Conservation (phyloP, 1,140 invertebrate species). For the Lineus longissimus region DNA sequence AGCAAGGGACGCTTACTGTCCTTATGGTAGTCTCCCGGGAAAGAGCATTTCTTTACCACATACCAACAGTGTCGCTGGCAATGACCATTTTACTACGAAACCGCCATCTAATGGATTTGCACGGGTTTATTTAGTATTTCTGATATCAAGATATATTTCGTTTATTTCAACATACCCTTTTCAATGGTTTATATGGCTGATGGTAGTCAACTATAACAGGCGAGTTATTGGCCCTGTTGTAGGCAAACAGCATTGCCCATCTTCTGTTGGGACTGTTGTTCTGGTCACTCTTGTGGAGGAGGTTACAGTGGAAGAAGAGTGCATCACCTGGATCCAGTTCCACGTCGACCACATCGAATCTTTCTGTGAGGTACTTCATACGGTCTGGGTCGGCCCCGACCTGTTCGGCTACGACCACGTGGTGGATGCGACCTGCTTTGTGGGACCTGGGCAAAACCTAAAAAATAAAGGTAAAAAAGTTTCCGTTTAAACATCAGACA, state of each 20-base stretch:
- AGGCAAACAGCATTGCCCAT: slow-evolving; percentile 38
- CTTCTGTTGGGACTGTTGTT: slow-evolving; percentile 34
- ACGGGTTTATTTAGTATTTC: no score
- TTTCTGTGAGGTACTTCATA: not conserved
- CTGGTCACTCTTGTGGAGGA: slow-evolving; percentile 36
- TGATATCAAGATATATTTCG: no score
- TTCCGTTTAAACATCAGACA: no score
- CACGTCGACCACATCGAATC: not conserved
- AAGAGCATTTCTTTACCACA: no score
- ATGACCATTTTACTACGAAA: no score
- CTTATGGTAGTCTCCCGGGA: no score
- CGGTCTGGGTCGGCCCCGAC: slow-evolving; percentile 7
- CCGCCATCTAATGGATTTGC: no score
- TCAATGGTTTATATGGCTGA: slow-evolving; percentile 27
- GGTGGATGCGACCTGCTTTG: slow-evolving; percentile 3
- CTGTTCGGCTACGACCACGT: not conserved
- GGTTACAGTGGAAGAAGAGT: slow-evolving; percentile 39
- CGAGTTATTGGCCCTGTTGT: slow-evolving; percentile 35
- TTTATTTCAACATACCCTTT: no score
- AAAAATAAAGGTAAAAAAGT: no score
- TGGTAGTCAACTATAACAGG: slow-evolving; percentile 33
- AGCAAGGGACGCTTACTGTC: no score
- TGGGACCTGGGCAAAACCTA: not conserved
- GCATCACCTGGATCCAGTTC: slow-evolving; percentile 27
- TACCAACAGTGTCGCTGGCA: no score